These are phyloP conservation scores for Chrysaora quinquecirrha DNA, from an alignment of 30 jellyfish, hydroid and myxozoan species.

Conservation along the genomic window DNA sequence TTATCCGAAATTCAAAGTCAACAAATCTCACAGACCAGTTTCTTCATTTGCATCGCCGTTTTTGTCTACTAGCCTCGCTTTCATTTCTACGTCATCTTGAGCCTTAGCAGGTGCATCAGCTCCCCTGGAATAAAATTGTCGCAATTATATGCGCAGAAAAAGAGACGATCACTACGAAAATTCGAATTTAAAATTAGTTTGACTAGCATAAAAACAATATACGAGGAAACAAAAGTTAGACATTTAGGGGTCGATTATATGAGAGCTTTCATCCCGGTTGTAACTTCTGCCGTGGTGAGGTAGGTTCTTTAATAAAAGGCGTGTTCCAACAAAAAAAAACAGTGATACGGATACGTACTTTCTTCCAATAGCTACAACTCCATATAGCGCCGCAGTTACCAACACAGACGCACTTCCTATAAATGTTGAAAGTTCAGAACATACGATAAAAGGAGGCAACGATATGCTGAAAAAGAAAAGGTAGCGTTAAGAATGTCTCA, in stretches of 20 bases:
- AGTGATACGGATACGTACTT: slow-evolving; percentile 84
- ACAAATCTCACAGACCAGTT: slow-evolving; percentile 52
- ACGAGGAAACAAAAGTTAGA: too few species aligned
- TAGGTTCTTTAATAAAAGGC: too few species aligned
- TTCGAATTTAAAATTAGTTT: too few species aligned
- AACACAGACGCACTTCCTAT: slow-evolving; percentile 86
- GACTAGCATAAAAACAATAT: too few species aligned
- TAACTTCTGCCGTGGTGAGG: too few species aligned
- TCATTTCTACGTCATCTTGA: slow-evolving; percentile 67
- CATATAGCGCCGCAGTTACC: slow-evolving; percentile 90
- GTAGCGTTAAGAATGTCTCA: not conserved
- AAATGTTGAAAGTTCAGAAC: slow-evolving; percentile 87
- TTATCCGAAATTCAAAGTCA: too few species aligned
- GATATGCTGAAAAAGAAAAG: slow-evolving; percentile 60
- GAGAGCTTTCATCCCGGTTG: too few species aligned
- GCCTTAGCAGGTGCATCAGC: slow-evolving; percentile 32
- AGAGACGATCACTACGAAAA: too few species aligned
- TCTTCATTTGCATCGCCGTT: slow-evolving; percentile 80
- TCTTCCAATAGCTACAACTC: slow-evolving; percentile 92
- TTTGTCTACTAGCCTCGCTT: slow-evolving; percentile 50
- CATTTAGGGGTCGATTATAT: too few species aligned
- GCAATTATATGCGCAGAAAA: too few species aligned
- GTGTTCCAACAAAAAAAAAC: too few species aligned
- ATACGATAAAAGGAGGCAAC: slow-evolving; percentile 83
- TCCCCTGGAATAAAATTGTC: slow-evolving; percentile 52